phyloP scores from a whole-genome alignment of 2,113 vertebrate species.

The Vidua macroura region DNA sequence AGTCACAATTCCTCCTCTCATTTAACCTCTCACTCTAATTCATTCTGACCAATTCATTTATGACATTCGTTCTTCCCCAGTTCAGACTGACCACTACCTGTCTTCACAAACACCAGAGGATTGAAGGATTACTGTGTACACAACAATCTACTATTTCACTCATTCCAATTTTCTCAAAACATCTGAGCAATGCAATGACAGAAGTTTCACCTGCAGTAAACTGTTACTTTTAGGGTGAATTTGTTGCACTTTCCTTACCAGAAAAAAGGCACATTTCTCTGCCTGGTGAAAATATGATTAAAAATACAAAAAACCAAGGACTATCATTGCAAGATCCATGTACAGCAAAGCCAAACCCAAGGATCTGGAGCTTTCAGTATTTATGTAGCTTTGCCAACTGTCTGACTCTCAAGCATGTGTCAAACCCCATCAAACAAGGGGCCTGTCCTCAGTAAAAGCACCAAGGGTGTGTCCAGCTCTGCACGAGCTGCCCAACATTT shows the following conservation, averaged over 20 bases:
- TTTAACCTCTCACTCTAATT: background rate
- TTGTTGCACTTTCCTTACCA: background rate
- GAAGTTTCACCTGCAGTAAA: background rate
- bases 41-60: background rate
- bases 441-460: background rate
- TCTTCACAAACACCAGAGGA: background rate
- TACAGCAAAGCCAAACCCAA: background rate
- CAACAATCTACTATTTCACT: background rate
- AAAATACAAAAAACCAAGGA: background rate
- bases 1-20: background rate
- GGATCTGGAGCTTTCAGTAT: background rate
- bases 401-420: background rate
- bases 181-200: background rate
- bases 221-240: background rate
- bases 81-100: background rate
- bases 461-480: background rate
- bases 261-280: background rate
- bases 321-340: background rate
- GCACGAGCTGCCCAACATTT: background rate
- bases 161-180: background rate
- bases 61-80: background rate
- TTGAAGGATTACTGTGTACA: background rate
- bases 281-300: background rate
- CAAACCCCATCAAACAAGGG: rapidly evolving
- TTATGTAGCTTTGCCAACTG: background rate